Percentiles rank a stretch among this genome's conserved stretches.
Evolutionary conservation across 23 tunicate genomes (phyloP).

Genomic region (Styela clava): DNA sequence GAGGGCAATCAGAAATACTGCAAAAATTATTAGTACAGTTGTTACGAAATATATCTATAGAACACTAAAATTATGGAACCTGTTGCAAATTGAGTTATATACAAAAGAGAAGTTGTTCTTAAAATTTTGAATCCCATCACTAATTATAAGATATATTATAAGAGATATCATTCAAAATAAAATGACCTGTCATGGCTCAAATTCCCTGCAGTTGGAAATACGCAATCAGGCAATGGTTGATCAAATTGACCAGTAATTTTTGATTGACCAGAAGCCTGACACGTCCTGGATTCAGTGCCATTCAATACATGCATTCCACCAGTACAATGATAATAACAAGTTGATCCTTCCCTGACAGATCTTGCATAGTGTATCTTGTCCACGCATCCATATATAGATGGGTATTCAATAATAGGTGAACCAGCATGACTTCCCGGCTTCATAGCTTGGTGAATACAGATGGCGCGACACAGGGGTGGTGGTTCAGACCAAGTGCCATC

Average conservation of each 20-base stretch:
- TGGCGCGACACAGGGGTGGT: slow-evolving; percentile 34
- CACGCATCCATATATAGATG: background rate
- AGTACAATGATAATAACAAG: slow-evolving; percentile 2
- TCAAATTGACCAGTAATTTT: slow-evolving; percentile 40
- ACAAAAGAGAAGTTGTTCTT: no score
- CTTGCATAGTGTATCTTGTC: background rate
- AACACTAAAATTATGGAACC: no score
- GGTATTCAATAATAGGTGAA: background rate
- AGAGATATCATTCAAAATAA: no score
- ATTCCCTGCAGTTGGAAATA: slow-evolving; percentile 32
- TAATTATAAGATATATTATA: no score
- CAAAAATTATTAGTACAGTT: background rate
- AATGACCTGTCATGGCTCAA: background rate
- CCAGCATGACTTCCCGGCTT: background rate
- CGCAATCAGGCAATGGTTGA: slow-evolving; percentile 34
- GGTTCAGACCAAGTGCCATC: slow-evolving; percentile 65
- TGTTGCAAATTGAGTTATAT: no score
- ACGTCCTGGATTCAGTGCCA: slow-evolving; percentile 25
- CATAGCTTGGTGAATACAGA: slow-evolving; percentile 29
- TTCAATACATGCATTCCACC: background rate
- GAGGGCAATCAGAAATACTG: slow-evolving; percentile 14
- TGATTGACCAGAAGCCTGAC: slow-evolving; percentile 23
- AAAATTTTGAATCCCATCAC: no score
- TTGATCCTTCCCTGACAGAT: slow-evolving; percentile 3
- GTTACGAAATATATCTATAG: no score